Conservation (phyloP, 1,140 invertebrate species). For the Periplaneta americana region DNA sequence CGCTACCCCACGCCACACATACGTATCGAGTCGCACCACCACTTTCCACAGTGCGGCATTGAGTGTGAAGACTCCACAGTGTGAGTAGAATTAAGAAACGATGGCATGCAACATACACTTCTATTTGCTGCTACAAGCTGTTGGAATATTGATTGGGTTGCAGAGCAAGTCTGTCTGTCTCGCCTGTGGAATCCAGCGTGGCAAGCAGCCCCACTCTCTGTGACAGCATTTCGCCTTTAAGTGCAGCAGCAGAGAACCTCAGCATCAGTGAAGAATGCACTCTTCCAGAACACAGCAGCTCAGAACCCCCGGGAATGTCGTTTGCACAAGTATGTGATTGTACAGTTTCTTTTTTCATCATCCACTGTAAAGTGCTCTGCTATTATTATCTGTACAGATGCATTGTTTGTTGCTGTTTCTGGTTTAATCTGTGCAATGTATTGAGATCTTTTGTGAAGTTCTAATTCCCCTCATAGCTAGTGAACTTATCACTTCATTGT, state of each 20-base stretch:
- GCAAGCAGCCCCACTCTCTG: background rate
- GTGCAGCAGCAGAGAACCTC: background rate
- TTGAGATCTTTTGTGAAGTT: too few species aligned
- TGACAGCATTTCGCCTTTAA: background rate
- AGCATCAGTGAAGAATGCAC: background rate
- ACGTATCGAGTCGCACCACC: conserved; percentile 51
- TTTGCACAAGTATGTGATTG: background rate
- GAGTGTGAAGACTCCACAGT: conserved; percentile 35
- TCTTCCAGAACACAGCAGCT: background rate
- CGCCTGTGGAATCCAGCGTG: background rate
- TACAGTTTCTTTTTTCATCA: background rate
- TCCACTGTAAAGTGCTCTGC: background rate
- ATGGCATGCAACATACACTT: too few species aligned
- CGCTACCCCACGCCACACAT: conserved; percentile 50
- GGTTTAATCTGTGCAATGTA: too few species aligned
- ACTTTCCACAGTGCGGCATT: conserved; percentile 57
- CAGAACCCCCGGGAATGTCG: background rate
- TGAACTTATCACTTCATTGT: too few species aligned
- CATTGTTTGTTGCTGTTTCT: background rate
- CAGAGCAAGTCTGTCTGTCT: background rate
- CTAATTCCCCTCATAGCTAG: too few species aligned
- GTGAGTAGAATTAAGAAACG: background rate
- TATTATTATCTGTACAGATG: background rate
- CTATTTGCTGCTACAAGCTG: too few species aligned
- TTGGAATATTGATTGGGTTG: background rate